phyloP scores from a whole-genome alignment of 2,797 vertebrate species.

The Gastrophryne carolinensis region DNA sequence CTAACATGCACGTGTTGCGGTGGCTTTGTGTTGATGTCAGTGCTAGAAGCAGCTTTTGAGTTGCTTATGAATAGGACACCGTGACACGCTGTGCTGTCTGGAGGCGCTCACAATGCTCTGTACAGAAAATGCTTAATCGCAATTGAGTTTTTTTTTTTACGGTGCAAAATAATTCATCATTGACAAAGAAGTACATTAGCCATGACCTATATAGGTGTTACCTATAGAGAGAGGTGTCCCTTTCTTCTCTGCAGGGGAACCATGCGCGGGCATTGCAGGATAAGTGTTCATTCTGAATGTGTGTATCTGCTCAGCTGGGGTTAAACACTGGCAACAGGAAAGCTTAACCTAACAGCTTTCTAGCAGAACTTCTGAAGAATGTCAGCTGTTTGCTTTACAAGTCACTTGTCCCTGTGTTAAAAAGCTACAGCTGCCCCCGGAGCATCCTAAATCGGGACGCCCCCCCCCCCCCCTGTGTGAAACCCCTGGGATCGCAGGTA shows the following conservation, averaged over 20 bases:
- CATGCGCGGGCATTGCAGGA: not conserved
- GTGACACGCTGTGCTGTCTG: conserved; percentile 33
- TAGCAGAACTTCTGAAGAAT: not conserved
- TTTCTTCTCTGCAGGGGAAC: not conserved
- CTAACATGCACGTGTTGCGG: conserved; percentile 21
- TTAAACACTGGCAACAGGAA: not conserved
- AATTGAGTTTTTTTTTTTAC: conserved; percentile 5
- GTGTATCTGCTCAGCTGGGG: not conserved
- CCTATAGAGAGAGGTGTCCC: not conserved
- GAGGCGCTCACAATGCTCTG: conserved; percentile 15
- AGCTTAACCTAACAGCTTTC: not conserved
- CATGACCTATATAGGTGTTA: not conserved
- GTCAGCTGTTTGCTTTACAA: not conserved
- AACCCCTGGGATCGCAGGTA: too few relatives aligned
- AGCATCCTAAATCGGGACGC: too few relatives aligned
- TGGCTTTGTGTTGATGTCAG: conserved; percentile 31
- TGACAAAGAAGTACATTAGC: not conserved
- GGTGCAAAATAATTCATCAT: conserved; percentile 15
- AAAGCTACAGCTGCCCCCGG: too few relatives aligned
- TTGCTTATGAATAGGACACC: conserved; percentile 30
- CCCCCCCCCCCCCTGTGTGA: too few relatives aligned
- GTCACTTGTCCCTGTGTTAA: not conserved
- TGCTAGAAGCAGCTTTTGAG: conserved; percentile 22
- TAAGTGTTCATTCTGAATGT: not conserved
- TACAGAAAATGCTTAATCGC: not conserved